Base-by-base conservation (phyloP, 2,113 vertebrate species). In the Gallinago undulata region DNA sequence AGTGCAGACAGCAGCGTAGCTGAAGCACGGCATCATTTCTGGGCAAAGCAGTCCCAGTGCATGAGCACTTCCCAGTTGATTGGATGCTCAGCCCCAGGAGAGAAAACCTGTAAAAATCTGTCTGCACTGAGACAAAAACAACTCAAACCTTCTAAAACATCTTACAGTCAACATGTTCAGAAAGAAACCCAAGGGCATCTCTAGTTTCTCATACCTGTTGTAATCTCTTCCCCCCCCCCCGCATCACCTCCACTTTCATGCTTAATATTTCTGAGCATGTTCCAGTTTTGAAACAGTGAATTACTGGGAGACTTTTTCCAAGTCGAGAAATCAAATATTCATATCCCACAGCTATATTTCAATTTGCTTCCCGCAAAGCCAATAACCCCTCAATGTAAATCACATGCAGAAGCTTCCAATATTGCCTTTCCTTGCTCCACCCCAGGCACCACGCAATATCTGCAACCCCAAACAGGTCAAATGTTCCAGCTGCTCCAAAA, bases 201-300 rank as follows among this genome's bases (percentile, higher is more conserved):
- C 8, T 30, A 4, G 17, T 16, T 72, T 77, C 21, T 45, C 2
- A 1, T 63, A 19, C 9, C 4, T 4, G 1, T 19, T 39, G 13
- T 35, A 59, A 72, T 9, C 2, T 23, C 19, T 23, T 2, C 0
- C 2, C 0, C 19, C 1, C 0, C 2, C 3, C 17, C 27, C 33
- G 24, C 16, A 23, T 50, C 19, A 67, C 23, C 27, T 81, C 59
- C 24, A 35, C 9, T 84, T 94, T 68, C 8, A 35, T 47, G 15
- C 64, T 55, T 67, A 67, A 28, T 39, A 19, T 13, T n/a, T 56
- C 4, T 10, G 6, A 80, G 21, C 8, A 45, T 5, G 16, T 41
- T 66, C 45, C 15, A n/a, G 6, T 57, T 87, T 60, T 53, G 28
- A 55, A 74, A 48, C 13, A 72, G 28, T 22, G 24, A 84, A 15